Percentiles rank a stretch among this genome's conserved stretches.
Evolutionary conservation across 1,140 invertebrate genomes (phyloP).

Genomic region (Pristionchus pacificus): DNA sequence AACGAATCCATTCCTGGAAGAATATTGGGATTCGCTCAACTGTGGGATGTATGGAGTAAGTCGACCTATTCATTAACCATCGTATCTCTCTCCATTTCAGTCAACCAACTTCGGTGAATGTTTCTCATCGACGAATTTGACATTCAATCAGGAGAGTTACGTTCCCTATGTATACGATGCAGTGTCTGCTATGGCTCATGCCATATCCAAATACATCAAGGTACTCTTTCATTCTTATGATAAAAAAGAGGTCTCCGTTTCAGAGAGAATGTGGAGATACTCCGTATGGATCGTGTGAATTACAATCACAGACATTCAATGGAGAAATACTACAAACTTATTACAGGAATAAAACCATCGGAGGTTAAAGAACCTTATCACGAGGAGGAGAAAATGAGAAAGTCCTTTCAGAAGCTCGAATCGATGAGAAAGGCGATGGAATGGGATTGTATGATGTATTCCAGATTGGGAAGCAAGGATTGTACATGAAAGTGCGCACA

Average conservation of each 20-base stretch:
- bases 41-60: no score
- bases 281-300: conserved; percentile 39
- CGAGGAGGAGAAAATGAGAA: conserved; percentile 8
- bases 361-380: not conserved
- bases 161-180: conserved; percentile 83
- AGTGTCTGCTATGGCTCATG: conserved; percentile 77
- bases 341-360: conserved; percentile 50
- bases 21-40: conserved; percentile 71
- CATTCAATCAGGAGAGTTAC: conserved; percentile 73
- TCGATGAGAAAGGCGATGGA: conserved; percentile 62
- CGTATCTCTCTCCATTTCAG: conserved; percentile 30
- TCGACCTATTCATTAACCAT: no score
- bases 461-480: conserved; percentile 47
- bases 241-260: no score
- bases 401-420: conserved; percentile 34
- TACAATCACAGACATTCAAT: conserved; percentile 47
- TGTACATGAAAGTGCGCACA: conserved; percentile 45
- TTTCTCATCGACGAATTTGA: conserved; percentile 42
- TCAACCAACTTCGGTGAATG: conserved; percentile 50
- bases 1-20: conserved; percentile 72
- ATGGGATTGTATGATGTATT: conserved; percentile 61
- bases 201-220: conserved; percentile 64
- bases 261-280: conserved; percentile 34
- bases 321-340: conserved; percentile 46
- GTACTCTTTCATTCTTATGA: no score